These are phyloP conservation scores for Diadromus collaris DNA, from an alignment of 2,888 invertebrate species.

Conservation along the genomic window DNA sequence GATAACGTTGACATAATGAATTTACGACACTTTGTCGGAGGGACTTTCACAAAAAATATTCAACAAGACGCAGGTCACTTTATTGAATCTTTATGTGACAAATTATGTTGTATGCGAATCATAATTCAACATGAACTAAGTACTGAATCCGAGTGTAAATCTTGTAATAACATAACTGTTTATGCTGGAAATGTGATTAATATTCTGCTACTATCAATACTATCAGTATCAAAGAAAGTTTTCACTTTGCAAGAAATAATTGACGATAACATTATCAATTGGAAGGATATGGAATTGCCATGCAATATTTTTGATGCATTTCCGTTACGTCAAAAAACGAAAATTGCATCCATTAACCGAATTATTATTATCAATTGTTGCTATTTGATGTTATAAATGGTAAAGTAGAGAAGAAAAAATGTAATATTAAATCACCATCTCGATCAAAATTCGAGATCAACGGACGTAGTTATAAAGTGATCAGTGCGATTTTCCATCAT, in stretches of 20 bases:
- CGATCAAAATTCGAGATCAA: conserved; percentile 7
- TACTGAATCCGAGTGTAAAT: neutral
- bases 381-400: neutral
- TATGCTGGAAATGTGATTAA: conserved; percentile 2
- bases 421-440: conserved; percentile 30
- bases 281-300: conserved; percentile 3
- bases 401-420: conserved; percentile 22
- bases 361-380: conserved; percentile 24
- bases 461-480: conserved; percentile 12
- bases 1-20: neutral
- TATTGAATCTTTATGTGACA: conserved; percentile 21
- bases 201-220: neutral
- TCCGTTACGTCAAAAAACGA: neutral
- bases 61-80: conserved; percentile 48
- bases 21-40: conserved; percentile 25
- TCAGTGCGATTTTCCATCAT: conserved; percentile 38
- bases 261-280: conserved; percentile 4
- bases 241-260: conserved; percentile 32
- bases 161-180: neutral
- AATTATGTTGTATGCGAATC: neutral
- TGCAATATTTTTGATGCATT: neutral
- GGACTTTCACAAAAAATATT: conserved; percentile 14
- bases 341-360: neutral
- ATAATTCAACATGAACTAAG: neutral
- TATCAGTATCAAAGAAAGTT: neutral